These are phyloP conservation scores for Molorchus minor DNA, from an alignment of 2,888 invertebrate genomes.

Conservation along the genomic window DNA sequence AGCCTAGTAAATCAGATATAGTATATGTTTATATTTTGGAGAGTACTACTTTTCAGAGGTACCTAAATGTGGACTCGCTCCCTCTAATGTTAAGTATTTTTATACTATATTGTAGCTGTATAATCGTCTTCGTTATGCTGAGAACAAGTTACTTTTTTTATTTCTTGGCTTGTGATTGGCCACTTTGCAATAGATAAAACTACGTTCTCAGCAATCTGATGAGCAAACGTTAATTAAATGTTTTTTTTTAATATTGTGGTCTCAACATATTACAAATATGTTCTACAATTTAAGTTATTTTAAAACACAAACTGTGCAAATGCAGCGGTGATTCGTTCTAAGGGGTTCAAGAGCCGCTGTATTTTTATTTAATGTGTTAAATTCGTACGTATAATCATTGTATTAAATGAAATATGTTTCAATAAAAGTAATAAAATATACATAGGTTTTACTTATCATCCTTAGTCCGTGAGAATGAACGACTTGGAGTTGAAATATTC, in stretches of 20 bases:
- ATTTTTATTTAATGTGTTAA: slow-evolving; percentile 58
- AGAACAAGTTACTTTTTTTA: slow-evolving; percentile 42
- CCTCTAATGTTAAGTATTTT: slow-evolving; percentile 44
- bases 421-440: slow-evolving; percentile 61
- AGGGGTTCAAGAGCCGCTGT: slow-evolving; percentile 52
- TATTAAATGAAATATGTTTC: slow-evolving; percentile 60
- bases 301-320: slow-evolving; percentile 39
- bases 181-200: slow-evolving; percentile 36
- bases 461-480: no score
- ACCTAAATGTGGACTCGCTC: slow-evolving; percentile 46
- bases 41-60: slow-evolving; percentile 45
- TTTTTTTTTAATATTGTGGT: slow-evolving; percentile 43
- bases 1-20: slow-evolving; percentile 59
- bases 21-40: slow-evolving; percentile 51
- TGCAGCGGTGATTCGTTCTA: slow-evolving; percentile 55
- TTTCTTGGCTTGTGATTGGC: slow-evolving; percentile 28
- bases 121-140: slow-evolving; percentile 42
- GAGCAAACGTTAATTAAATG: slow-evolving; percentile 25
- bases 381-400: slow-evolving; percentile 59
- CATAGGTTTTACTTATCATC: slow-evolving; percentile 56
- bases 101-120: slow-evolving; percentile 39
- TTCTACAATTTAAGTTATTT: slow-evolving; percentile 57
- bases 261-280: slow-evolving; percentile 40
- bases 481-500: no score
- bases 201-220: slow-evolving; percentile 28